Evolutionary conservation across 2,888 invertebrate species (phyloP).

Genomic region (Mythimna ferrago): DNA sequence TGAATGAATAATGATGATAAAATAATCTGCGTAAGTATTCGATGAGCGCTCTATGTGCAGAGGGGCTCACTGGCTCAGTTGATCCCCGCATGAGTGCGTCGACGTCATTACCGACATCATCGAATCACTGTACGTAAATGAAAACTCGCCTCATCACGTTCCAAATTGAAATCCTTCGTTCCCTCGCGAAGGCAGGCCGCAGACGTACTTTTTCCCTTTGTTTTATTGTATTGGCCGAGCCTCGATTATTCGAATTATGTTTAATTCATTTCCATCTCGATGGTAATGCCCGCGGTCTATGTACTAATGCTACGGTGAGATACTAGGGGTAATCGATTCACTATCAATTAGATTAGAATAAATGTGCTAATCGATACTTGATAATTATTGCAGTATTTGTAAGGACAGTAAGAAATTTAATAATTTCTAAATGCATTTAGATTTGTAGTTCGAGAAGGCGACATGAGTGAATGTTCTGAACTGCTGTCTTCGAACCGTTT

Average conservation of each 20-base stretch:
- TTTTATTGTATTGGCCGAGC: slow-evolving; percentile 87
- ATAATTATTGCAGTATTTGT: slow-evolving; percentile 6
- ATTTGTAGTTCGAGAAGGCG: not conserved
- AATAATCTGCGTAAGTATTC: slow-evolving; percentile 49
- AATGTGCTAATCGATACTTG: slow-evolving; percentile 24
- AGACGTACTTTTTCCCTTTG: slow-evolving; percentile 86
- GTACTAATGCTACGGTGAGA: slow-evolving; percentile 68
- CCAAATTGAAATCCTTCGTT: slow-evolving; percentile 90
- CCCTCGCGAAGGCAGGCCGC: slow-evolving; percentile 83
- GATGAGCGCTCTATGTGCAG: slow-evolving; percentile 55
- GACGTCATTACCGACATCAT: slow-evolving; percentile 76
- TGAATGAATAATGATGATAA: slow-evolving; percentile 53
- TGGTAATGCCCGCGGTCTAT: slow-evolving; percentile 80
- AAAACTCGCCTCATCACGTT: slow-evolving; percentile 90
- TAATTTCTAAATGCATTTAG: not conserved
- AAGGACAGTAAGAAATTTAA: not conserved
- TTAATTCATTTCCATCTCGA: slow-evolving; percentile 89
- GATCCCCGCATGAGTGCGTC: slow-evolving; percentile 66
- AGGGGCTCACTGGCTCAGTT: slow-evolving; percentile 40
- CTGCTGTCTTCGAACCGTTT: not conserved
- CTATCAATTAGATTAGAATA: slow-evolving; percentile 49
- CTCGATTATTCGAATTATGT: slow-evolving; percentile 90
- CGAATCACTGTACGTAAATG: slow-evolving; percentile 83
- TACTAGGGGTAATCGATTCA: slow-evolving; percentile 68
- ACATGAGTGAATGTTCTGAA: not conserved